A percentile compares a stretch with the other conserved stretches of the same genome.
Conservation (phyloP, 2,797 vertebrate species). For the Zalophus californianus region DNA sequence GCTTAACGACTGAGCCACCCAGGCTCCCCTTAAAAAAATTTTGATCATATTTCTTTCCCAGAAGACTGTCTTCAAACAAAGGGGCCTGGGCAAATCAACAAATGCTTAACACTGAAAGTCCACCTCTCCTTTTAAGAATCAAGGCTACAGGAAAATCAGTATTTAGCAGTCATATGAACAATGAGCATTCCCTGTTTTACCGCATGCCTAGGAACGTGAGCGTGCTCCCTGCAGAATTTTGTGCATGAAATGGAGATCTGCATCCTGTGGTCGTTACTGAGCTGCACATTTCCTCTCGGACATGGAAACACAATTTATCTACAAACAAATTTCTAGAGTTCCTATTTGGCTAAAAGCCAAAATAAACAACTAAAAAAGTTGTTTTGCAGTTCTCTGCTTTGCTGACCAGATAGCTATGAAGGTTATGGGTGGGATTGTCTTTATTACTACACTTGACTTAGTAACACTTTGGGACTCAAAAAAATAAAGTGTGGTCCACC, state of each 20-base stretch:
- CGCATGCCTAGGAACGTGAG: background rate
- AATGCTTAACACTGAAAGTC: background rate
- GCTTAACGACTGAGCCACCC: too few relatives aligned
- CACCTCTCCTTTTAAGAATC: background rate
- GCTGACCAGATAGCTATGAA: background rate
- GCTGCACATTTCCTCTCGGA: background rate
- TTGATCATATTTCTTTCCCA: background rate
- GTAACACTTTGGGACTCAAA: slow-evolving; percentile 26
- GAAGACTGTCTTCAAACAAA: background rate
- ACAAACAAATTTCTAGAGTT: slow-evolving; percentile 66
- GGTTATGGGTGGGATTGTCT: background rate
- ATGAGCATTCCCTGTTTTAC: background rate
- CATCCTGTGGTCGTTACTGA: background rate
- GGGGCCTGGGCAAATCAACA: background rate
- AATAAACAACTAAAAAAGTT: slow-evolving; percentile 1
- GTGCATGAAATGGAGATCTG: background rate
- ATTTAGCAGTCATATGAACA: background rate
- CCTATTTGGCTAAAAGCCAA: slow-evolving; percentile 52
- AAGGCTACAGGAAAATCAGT: background rate
- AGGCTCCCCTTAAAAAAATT: background rate
- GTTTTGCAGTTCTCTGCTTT: slow-evolving; percentile 12
- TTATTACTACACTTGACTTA: background rate
- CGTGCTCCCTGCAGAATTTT: background rate
- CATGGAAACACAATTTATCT: background rate
- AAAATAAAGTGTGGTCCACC: background rate